phyloP scores from a whole-genome alignment of 2,888 invertebrate species.

The Acanthopleura granulata region DNA sequence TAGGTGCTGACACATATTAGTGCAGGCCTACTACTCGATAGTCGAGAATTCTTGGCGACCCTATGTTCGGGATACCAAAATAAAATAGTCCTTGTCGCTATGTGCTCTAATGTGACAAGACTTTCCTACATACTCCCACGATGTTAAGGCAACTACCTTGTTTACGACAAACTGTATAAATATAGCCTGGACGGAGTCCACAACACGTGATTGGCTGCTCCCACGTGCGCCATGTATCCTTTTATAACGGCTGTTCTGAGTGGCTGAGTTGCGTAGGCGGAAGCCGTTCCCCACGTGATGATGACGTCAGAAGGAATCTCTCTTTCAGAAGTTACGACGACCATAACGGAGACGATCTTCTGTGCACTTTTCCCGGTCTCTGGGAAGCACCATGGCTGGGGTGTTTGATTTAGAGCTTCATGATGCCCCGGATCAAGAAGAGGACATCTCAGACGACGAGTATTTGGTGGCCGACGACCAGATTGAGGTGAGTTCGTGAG shows the following conservation, averaged over 20 bases:
- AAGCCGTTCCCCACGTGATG: constrained; percentile 47
- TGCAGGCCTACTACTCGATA: too few species aligned
- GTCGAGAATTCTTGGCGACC: too few species aligned
- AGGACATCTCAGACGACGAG: constrained; percentile 83
- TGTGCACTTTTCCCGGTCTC: constrained; percentile 28
- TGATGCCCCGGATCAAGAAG: constrained; percentile 63
- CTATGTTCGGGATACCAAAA: too few species aligned
- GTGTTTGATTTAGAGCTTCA: constrained; percentile 94
- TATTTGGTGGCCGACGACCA: constrained; percentile 77
- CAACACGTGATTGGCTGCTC: too few species aligned
- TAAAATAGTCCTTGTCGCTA: too few species aligned
- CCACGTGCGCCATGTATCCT: not conserved
- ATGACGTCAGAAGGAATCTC: constrained; percentile 61
- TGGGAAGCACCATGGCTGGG: constrained; percentile 73
- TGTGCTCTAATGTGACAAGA: too few species aligned
- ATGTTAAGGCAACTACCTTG: too few species aligned
- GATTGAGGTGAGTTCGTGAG: constrained; percentile 75
- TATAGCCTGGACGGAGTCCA: too few species aligned
- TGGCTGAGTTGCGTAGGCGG: constrained; percentile 24
- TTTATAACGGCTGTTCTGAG: not conserved
- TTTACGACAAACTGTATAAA: too few species aligned
- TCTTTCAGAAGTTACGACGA: constrained; percentile 25
- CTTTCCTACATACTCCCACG: too few species aligned
- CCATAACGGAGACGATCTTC: not conserved
- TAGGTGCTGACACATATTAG: too few species aligned